A percentile compares a stretch with the other conserved stretches of the same genome.
Evolutionary conservation across 2,113 vertebrate genomes (phyloP).

Genomic region (Asarcornis scutulata): DNA sequence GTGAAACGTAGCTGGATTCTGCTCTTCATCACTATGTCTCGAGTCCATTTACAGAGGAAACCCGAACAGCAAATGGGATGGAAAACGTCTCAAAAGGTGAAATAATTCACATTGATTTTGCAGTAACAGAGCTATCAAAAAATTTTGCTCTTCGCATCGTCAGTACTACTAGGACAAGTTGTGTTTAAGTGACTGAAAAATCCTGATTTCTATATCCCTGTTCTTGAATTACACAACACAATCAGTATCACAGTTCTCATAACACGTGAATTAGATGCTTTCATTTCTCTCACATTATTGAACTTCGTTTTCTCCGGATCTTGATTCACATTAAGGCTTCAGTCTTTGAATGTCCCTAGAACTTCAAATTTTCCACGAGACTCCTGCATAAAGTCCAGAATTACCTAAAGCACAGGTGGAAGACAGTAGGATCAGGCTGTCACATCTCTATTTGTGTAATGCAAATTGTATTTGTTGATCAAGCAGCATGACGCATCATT

Average conservation of each 20-base stretch:
- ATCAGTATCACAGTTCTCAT: neutral
- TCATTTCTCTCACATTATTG: neutral
- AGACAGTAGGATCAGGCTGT: neutral
- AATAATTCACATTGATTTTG: neutral
- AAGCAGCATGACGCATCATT: neutral
- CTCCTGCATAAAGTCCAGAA: neutral
- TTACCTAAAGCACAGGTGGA: neutral
- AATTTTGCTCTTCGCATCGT: neutral
- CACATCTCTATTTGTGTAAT: neutral
- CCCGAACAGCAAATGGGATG: too few relatives aligned
- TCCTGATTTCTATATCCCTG: neutral
- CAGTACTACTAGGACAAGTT: neutral
- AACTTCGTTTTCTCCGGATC: neutral
- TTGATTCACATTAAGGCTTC: neutral
- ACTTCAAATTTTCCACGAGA: neutral
- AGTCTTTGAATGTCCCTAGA: neutral
- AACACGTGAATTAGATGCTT: neutral
- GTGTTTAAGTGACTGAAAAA: neutral
- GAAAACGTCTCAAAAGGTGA: neutral
- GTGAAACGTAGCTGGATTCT: neutral
- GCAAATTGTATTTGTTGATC: neutral
- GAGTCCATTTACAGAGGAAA: neutral
- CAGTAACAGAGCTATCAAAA: neutral
- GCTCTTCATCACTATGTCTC: neutral
- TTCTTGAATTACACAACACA: neutral